Percentiles rank a stretch among this genome's conserved stretches.
Conservation (phyloP, 2,113 vertebrate genomes). For the Mionectes macconnelli region DNA sequence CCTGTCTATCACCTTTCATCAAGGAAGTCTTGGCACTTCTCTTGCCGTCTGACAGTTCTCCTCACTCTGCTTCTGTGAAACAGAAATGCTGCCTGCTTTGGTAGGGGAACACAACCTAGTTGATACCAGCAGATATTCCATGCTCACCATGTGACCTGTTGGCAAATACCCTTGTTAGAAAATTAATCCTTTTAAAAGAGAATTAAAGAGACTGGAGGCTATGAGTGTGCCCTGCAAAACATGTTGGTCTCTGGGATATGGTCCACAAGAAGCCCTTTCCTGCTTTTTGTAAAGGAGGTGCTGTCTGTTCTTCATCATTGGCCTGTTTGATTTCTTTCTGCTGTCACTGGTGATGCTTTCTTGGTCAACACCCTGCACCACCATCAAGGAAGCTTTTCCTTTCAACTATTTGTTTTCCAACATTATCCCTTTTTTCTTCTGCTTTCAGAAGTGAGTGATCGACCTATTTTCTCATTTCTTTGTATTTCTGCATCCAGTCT, state of each 20-base stretch:
- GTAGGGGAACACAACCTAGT: not conserved
- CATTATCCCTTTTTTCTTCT: not conserved
- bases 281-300: not conserved
- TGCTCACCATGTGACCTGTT: not conserved
- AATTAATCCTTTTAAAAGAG: not conserved
- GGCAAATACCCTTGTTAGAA: not conserved
- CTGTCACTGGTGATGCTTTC: not conserved
- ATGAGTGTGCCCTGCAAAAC: not conserved
- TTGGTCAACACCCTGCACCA: not conserved
- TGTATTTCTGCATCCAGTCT: not conserved
- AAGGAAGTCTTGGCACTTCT: slow-evolving; percentile 6
- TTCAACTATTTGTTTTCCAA: not conserved
- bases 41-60: slow-evolving; percentile 7
- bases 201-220: not conserved
- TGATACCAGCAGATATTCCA: not conserved
- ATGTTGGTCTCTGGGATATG: not conserved
- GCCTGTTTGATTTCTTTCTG: not conserved
- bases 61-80: not conserved
- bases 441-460: not conserved
- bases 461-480: not conserved
- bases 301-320: not conserved
- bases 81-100: not conserved
- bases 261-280: not conserved
- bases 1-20: slow-evolving; percentile 54
- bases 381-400: not conserved